Evolutionary conservation across 2,797 vertebrate species (phyloP).

Genomic region (Phaenicophaeus curvirostris): DNA sequence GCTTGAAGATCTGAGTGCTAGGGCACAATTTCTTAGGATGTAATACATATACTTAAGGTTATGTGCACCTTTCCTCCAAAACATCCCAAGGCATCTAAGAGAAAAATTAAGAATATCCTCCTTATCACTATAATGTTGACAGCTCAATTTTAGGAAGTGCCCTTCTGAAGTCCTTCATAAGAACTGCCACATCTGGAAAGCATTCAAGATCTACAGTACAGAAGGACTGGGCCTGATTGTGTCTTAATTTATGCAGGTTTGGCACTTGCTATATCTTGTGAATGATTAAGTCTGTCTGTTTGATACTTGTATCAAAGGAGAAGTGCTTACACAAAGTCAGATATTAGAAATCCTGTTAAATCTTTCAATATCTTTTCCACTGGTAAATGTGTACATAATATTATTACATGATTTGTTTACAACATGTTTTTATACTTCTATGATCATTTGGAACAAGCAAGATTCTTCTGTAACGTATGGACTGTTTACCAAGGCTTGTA

Average conservation of each 20-base stretch:
- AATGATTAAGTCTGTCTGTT: neutral
- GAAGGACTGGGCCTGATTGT: neutral
- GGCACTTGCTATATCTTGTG: neutral
- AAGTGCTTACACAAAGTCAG: neutral
- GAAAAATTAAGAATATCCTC: neutral
- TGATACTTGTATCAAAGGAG: neutral
- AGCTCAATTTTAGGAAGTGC: neutral
- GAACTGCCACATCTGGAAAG: neutral
- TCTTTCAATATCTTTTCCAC: neutral
- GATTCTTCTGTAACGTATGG: neutral
- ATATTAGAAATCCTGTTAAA: neutral
- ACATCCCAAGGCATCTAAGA: neutral
- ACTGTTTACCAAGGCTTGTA: too few relatives aligned
- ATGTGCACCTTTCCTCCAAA: neutral
- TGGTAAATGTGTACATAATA: neutral
- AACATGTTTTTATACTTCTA: neutral
- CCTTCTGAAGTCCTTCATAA: neutral
- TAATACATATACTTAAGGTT: neutral
- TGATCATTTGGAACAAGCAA: neutral
- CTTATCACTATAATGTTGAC: neutral
- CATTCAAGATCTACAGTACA: neutral
- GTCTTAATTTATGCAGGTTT: neutral
- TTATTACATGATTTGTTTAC: neutral
- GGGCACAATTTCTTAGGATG: neutral
- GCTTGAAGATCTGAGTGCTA: fast-evolving